These are phyloP conservation scores for Bovichtus variegatus DNA, from an alignment of 2,797 vertebrate species.

Conservation along the genomic window DNA sequence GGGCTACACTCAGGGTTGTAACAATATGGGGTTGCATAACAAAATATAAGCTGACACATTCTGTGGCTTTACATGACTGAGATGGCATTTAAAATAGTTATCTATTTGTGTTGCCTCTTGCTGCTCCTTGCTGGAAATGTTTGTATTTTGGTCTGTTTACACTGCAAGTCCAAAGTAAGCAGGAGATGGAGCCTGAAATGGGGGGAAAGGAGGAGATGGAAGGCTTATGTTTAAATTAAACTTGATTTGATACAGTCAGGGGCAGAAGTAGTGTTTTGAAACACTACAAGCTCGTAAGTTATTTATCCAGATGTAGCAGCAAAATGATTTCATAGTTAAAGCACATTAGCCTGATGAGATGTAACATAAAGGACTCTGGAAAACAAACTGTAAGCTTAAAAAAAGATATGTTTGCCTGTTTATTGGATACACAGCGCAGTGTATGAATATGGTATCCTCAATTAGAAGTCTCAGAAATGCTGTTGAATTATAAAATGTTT, in stretches of 20 bases:
- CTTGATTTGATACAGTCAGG: constrained; percentile 10
- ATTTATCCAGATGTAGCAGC: neutral
- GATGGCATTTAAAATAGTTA: constrained; percentile 47
- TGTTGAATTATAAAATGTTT: neutral
- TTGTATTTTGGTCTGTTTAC: constrained; percentile 65
- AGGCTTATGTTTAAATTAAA: constrained; percentile 8
- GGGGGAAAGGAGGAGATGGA: constrained; percentile 14
- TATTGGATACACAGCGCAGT: neutral
- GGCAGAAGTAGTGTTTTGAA: constrained; percentile 16
- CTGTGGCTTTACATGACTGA: constrained; percentile 54
- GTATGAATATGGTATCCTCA: neutral
- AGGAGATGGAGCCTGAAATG: constrained; percentile 33
- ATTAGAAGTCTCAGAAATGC: neutral
- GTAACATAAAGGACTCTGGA: neutral
- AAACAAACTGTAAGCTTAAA: neutral
- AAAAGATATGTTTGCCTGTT: neutral
- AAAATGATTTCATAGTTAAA: constrained; percentile 16
- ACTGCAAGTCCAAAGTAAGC: constrained; percentile 63
- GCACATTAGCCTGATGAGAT: constrained; percentile 7
- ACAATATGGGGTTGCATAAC: constrained; percentile 60
- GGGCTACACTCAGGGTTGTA: constrained; percentile 59
- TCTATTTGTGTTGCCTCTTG: constrained; percentile 55
- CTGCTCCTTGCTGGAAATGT: constrained; percentile 45
- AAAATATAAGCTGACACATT: constrained; percentile 59
- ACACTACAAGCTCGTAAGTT: neutral